A percentile compares a stretch with the other conserved stretches of the same genome.
Evolutionary conservation across 2,113 vertebrate genomes (phyloP).

Genomic region (Rhinopomastus cyanomelas): DNA sequence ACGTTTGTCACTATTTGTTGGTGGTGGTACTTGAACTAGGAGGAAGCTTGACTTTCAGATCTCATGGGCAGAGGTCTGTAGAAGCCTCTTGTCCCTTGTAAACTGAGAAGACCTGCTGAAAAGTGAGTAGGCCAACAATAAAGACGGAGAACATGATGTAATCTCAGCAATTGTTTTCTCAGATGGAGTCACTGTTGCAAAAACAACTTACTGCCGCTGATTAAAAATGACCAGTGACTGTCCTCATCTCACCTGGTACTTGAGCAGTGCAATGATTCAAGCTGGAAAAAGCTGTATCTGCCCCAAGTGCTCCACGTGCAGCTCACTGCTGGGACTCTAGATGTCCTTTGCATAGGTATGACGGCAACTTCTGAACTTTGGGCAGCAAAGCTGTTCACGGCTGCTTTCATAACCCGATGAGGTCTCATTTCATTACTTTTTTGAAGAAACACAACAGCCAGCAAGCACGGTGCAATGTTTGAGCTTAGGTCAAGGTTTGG

Average conservation of each 20-base stretch:
- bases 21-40: not conserved
- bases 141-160: constrained; percentile 39
- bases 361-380: not conserved
- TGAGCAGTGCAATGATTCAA: not conserved
- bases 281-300: not conserved
- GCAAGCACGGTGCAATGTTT: not conserved
- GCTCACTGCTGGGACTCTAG: not conserved
- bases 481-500: not conserved
- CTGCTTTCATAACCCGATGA: not conserved
- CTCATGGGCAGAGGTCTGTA: not conserved
- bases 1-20: constrained; percentile 5
- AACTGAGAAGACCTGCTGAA: constrained; percentile 37
- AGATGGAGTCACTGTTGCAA: constrained; percentile 35
- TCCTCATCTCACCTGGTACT: not conserved
- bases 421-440: not conserved
- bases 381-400: not conserved
- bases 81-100: constrained; percentile 38
- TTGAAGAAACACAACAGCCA: not conserved
- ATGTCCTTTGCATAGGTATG: not conserved
- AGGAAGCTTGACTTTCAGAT: constrained; percentile 44
- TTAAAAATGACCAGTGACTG: not conserved
- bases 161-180: constrained; percentile 52
- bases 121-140: constrained; percentile 43
- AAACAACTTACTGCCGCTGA: not conserved
- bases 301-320: not conserved